Evolutionary conservation across 2,888 invertebrate species (phyloP).

Genomic region (Stenodema calcarata): DNA sequence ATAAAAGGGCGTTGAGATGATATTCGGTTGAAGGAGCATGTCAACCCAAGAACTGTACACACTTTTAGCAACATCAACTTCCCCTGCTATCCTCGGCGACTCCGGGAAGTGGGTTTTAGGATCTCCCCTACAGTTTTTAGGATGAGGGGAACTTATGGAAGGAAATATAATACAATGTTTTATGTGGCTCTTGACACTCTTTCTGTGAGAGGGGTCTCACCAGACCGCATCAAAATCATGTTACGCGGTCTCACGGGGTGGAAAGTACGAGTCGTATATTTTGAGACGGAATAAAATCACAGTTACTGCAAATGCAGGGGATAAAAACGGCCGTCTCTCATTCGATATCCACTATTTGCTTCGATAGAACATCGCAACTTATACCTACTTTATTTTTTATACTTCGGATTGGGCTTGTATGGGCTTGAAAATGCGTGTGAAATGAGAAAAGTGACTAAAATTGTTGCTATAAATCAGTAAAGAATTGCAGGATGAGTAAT

Average conservation of each 20-base stretch:
- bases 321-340: neutral
- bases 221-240: constrained; percentile 38
- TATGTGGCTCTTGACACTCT: constrained; percentile 39
- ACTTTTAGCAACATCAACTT: constrained; percentile 40
- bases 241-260: constrained; percentile 19
- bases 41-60: constrained; percentile 12
- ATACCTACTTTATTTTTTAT: too few species aligned
- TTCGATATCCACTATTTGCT: neutral
- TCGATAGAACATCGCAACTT: too few species aligned
- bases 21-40: constrained; percentile 8
- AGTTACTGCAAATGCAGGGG: neutral
- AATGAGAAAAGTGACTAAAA: too few species aligned
- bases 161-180: constrained; percentile 49
- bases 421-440: too few species aligned
- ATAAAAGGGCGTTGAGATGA: constrained; percentile 13
- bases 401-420: too few species aligned
- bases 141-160: neutral
- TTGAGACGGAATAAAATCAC: neutral
- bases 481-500: too few species aligned
- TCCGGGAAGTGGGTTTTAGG: constrained; percentile 23
- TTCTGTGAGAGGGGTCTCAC: neutral
- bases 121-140: constrained; percentile 5
- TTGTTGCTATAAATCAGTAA: too few species aligned
- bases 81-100: neutral
- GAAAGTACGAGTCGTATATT: neutral